Base-by-base conservation (phyloP, 1,140 invertebrate species). In the Mycetomoellerius zeteki region DNA sequence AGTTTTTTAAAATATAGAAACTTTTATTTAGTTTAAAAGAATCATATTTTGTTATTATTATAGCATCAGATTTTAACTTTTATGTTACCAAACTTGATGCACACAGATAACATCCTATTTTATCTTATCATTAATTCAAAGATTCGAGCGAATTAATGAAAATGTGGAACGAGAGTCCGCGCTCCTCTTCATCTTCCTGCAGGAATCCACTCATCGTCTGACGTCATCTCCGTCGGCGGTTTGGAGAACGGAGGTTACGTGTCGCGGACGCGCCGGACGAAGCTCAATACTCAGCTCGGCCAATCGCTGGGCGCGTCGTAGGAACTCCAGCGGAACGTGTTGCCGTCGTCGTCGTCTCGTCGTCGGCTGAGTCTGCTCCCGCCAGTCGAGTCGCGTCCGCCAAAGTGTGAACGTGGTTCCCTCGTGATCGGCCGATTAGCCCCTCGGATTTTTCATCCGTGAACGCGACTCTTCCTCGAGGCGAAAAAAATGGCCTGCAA, bases 401-500 rank as follows among this genome's bases (percentile, higher is more conserved):
- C 85, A 86, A 86, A 87, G 64, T 47, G 92, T 88, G 85, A 76
- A 86, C 64, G 33, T 85, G 52, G 85, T 80, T 8, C 47, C 67
- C 43, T 72, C 21, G 21, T 12, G 16, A 5, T 12, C 64, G 16
- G n/a, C 30, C 33, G 30, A 52, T 50, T 21, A 24, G 47, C 14
- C 6, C 37, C 21, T 8, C 50, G 62, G n/a, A 19, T 62, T 43
- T 19, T 56, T n/a, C 19, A 10, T 0, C 16, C 60, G 37, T 14
- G 21, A 47, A 50, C 33, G 27, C 8, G 7, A 37, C n/a, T 21
- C 10, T 52, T 56, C n/a, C 24, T 12, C 16, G 43, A 52, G 24
- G 21, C 47, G n/a, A 78, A 37, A 64, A 62, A 21, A 71, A 98
- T 99, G 98, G 98, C 98, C 89, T 97, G 96, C 94, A 98, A 98